Base-by-base conservation (phyloP, 2,113 vertebrate species). In the Solea solea region DNA sequence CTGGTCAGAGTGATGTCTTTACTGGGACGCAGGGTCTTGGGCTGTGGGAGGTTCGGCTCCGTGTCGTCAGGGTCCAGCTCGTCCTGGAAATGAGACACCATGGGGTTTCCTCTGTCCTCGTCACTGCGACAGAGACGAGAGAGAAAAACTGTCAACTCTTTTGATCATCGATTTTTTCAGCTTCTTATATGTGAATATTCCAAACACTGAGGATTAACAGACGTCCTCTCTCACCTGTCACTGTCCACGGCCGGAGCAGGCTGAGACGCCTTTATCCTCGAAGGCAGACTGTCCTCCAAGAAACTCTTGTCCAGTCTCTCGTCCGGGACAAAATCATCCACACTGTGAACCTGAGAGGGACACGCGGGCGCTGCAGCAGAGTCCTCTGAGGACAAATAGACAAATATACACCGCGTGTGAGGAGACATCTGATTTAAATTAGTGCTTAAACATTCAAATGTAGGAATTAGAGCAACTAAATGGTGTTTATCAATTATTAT, bases 291-390 rank as follows among this genome's bases (percentile, higher is more conserved):
- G 41, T 98, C 98, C 7, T 98, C 98, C 16, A 99, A 92, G 83
- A 99, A 99, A 87, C 94, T 95, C 81, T 76, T 95, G 85, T 99
- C 98, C 78, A 99, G 91, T 66, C 94, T 85, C 14, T 96, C 98
- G 0, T 98, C 97, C 0, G 97, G 97, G 27, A 97, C 82, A 69
- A 98, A 99, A 59, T 99, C 97, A 73, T 99, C 98, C 69, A 98
- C 93, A 0, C 92, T 96, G 74, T 94, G 94, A 1, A 96, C 95
- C 41, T 87, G 86, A 0, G 42, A 5, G 0, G 93, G 87, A 58
- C 89, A 71, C 0, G 68, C 51, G 0, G 82, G 13, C 2, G 89
- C 74, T 2, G 89, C 74, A 42, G 91, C 84, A 21, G 83, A n/a
- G 1, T 91, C 88, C n/a, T 91, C 94, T 95, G 79, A 69, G 40